Evolutionary conservation across 1,140 invertebrate genomes (phyloP), one percentile per base, ranked within the genome.

Genomic region (Apis laboriosa): DNA sequence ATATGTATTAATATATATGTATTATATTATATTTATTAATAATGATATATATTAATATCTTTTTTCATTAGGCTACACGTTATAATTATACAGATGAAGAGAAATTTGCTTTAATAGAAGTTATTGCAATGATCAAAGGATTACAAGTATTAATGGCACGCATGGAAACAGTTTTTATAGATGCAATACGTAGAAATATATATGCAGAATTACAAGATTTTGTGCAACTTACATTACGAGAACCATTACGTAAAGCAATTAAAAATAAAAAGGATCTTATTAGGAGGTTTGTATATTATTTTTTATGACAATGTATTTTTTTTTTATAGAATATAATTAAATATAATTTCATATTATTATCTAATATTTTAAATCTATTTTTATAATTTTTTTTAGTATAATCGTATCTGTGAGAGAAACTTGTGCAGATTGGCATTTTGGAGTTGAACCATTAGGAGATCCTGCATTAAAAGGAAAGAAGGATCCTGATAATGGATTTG

Each of bases 111-210:
- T 94, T 99, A 61, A 99, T 99, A 87, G 99, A 99, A 95, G 97
- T 99, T 24, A 99, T 99, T 88, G 98, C 99, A 1, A 99, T 99
- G 99, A 99, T 99, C 86, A 99, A 99, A 95, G 99, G 99, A 4
- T 95, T 99, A 13, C 99, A 99, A 94, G 97, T 99, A 56, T 94
- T 99, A 63, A 99, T 99, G 98, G 97, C 98, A 9, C 95, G 99
- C 70, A 99, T 99, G 96, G 99, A 99, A 95, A 98, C 98, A 0
- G 98, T 99, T 1, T 99, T 99, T 92, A 98, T 98, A 56, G 98
- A 99, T 93, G 98, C 99, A 0, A 99, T 99, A 64, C 94, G 98
- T 56, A 94, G 97, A 58, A 98, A 98, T 92, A 99, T 99, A 87
- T 99, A 99, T 94, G 97, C 98, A 0, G 98, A 99, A 92, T 94